Evolutionary conservation across 2,888 invertebrate species (phyloP), one percentile per base, ranked within the genome.

Genomic region (Orthosia gothica): DNA sequence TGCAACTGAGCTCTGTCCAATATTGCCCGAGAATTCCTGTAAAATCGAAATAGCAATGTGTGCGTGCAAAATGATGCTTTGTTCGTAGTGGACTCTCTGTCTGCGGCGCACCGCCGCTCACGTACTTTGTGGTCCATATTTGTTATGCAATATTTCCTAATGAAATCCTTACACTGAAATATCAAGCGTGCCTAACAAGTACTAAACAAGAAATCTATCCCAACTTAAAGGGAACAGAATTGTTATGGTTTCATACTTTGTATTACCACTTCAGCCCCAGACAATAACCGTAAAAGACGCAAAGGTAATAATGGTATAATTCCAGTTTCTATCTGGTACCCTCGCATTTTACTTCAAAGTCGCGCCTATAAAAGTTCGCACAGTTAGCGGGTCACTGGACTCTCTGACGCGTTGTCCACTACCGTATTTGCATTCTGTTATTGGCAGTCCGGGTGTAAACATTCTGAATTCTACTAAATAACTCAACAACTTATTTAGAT

Each of bases 341-440:
- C 74, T 74, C 72, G 68, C 58, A 72, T 79, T 82, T 85, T 68
- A 81, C 78, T 83, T 82, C 76, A 84, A 78, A 80, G 73, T 79
- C 74, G 81, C 47, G 73, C 83, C 59, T 73, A 78, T 88, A 85
- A 85, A 89, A 84, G 81, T 82, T 87, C 79, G 76, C 67, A 50
- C 69, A 67, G 81, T 76, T 71, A 72, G 71, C 82, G 74, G 79
- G 88, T 80, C 83, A 78, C 73, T 87, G 82, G 85, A 83, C 79
- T 73, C 77, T 70, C 70, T 87, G 88, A 88, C 89, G 88, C 91
- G 92, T 89, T 91, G 91, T 92, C 88, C 91, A 86, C 89, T 92
- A 90, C 88, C 88, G 89, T 95, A 95, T 96, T 96, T 95, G 94
- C 95, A 94, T 95, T 94, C 91, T 91, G 94, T 95, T 95, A 95